These are phyloP conservation scores for Pipistrellus nathusii DNA, from an alignment of 2,797 vertebrate species.

Conservation along the genomic window DNA sequence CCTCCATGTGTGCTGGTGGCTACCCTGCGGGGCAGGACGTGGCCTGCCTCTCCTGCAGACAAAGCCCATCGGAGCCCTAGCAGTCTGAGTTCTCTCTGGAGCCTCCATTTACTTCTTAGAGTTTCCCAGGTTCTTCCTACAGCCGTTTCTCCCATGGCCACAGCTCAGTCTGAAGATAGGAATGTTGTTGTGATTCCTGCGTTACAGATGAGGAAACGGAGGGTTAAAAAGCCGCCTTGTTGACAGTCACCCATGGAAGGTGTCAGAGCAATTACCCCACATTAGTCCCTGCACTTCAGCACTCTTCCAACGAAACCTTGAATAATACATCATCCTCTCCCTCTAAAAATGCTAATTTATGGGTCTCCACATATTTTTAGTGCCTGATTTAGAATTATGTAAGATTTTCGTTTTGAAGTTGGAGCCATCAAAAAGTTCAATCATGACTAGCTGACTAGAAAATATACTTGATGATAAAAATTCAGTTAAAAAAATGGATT, in stretches of 20 bases:
- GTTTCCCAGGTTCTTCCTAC: neutral
- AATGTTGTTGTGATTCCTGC: neutral
- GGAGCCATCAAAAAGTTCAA: slow-evolving; percentile 85
- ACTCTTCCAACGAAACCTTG: neutral
- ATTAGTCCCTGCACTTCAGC: no score
- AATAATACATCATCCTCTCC: neutral
- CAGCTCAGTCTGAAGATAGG: neutral
- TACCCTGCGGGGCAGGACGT: fast-evolving
- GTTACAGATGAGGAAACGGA: neutral
- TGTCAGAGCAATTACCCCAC: neutral
- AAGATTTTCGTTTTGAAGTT: slow-evolving; percentile 81
- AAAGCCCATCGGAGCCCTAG: neutral
- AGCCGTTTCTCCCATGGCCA: neutral
- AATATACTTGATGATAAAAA: slow-evolving; percentile 86
- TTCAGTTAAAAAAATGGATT: slow-evolving; percentile 85
- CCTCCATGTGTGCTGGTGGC: no score
- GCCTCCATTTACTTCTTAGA: neutral
- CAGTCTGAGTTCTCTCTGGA: neutral
- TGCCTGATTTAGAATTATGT: slow-evolving; percentile 78
- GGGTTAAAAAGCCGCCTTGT: neutral
- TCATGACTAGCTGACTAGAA: slow-evolving; percentile 81
- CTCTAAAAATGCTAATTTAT: slow-evolving; percentile 73
- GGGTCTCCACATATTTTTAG: slow-evolving; percentile 72
- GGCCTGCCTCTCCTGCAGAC: fast-evolving
- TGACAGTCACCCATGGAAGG: fast-evolving